Base-by-base conservation (phyloP, 2,113 vertebrate species). In the Orycteropus afer region DNA sequence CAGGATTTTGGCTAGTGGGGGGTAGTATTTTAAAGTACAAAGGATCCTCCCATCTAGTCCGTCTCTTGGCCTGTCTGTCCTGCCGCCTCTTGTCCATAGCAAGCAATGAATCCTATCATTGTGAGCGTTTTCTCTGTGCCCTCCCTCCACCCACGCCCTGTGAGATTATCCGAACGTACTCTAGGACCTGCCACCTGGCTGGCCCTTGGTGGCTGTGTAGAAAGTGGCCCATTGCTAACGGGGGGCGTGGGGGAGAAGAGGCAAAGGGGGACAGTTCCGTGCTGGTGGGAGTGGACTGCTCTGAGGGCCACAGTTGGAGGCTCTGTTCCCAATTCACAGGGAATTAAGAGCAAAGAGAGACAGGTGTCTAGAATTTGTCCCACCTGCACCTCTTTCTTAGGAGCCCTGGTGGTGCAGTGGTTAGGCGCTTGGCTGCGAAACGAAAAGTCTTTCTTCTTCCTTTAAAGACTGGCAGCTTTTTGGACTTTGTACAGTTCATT, bases 261-360 rank as follows among this genome's bases (percentile, higher is more conserved):
- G 32, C 0, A 0, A 5, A 27, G 27, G 27, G n/a, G 3, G 15
- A 18, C 0, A 0, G 42, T 45, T 34, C 49, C 12, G 0, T 37
- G 0, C 25, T 7, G 9, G 32, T 47, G 4, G 42, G 23, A 59
- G 4, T 13, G 10, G 49, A 20, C 25, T 6, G 5, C 37, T 51
- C 12, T 4, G 11, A 78, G 78, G 34, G 25, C 47, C 37, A 25
- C 17, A 37, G 12, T 12, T 55, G 3, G 51, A 81, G 90, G 37
- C 42, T 20, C 8, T 10, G 10, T 34, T 47, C 34, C 78, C 27
- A 63, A 73, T 61, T 45, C 40, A 79, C 37, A 4, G 22, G 10
- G 71, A 42, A 22, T 71, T 34, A 49, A 37, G 79, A 61, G 69
- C 32, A 55, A 67, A 89, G n/a, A 13, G 20, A 67, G 27, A n/a